These are phyloP conservation scores for Ramazzottius varieornatus DNA, from an alignment of 2,888 invertebrate species.

Conservation along the genomic window DNA sequence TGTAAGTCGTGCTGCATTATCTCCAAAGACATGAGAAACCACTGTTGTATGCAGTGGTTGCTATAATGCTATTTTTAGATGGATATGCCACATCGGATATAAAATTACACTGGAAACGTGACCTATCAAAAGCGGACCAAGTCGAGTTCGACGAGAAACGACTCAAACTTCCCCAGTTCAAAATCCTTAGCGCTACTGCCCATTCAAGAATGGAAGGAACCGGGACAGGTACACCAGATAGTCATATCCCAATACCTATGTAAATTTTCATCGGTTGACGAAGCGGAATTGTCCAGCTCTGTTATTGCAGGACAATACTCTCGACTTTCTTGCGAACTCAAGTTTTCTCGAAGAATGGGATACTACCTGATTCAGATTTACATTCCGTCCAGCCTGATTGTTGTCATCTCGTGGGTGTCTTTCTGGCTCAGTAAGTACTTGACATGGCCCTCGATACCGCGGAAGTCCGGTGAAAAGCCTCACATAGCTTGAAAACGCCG, in stretches of 20 bases:
- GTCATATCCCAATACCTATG: too few relatives aligned
- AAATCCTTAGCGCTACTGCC: background rate
- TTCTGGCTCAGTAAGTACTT: conserved; percentile 50
- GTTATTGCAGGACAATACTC: conserved; percentile 68
- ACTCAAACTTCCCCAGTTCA: background rate
- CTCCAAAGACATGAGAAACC: too few relatives aligned
- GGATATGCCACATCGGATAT: conserved; percentile 7
- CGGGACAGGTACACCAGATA: background rate
- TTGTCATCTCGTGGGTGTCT: conserved; percentile 87
- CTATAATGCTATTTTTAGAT: conserved; percentile 6
- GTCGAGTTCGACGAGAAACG: background rate
- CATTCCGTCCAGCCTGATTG: conserved; percentile 84
- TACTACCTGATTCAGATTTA: conserved; percentile 95
- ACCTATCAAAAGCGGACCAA: background rate
- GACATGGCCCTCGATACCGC: background rate
- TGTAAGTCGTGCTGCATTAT: conserved; percentile 59
- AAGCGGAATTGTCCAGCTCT: too few relatives aligned
- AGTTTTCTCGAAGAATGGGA: conserved; percentile 89
- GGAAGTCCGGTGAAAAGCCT: background rate
- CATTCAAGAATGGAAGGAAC: background rate
- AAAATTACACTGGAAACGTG: conserved; percentile 5
- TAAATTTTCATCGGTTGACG: background rate
- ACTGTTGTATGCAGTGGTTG: too few relatives aligned
- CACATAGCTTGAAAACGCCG: too few relatives aligned
- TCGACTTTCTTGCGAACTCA: conserved; percentile 77